Evolutionary conservation across 2,113 vertebrate genomes (phyloP).

Genomic region (Anhinga rufa): DNA sequence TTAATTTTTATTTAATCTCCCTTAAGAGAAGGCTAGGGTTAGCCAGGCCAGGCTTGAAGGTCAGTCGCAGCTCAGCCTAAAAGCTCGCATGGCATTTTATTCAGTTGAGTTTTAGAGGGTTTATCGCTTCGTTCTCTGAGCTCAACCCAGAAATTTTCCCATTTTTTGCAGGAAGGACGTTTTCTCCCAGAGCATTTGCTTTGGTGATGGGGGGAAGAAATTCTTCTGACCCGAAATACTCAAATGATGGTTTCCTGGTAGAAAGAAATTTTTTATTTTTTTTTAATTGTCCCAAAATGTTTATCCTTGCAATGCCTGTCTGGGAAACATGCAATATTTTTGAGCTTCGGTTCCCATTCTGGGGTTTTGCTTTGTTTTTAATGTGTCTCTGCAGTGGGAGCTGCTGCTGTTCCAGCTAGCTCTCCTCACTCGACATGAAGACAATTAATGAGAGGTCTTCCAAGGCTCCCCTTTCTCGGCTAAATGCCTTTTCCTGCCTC

Average conservation of each 20-base stretch:
- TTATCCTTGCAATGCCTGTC: not conserved
- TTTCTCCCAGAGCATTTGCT: not conserved
- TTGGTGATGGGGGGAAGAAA: not conserved
- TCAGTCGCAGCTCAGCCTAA: not conserved
- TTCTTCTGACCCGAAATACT: not conserved
- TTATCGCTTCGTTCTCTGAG: not conserved
- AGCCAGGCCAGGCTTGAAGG: not conserved
- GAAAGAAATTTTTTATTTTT: not conserved
- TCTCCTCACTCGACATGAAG: not conserved
- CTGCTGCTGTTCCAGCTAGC: not conserved
- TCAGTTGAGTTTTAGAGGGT: not conserved
- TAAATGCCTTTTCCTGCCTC: not conserved
- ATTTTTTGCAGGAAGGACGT: not conserved
- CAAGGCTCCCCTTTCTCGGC: not conserved
- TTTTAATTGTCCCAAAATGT: not conserved
- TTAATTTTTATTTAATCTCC: not conserved
- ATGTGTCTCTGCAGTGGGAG: not conserved
- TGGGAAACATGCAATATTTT: accelerated
- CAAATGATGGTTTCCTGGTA: not conserved
- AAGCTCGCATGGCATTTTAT: not conserved
- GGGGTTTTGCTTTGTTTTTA: not conserved
- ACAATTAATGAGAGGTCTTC: not conserved
- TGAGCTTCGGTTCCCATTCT: not conserved
- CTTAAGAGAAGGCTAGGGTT: not conserved
- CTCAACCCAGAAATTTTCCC: not conserved